These are phyloP conservation scores for Haliclona indistincta DNA, from an alignment of 37 sponge, comb jelly and placozoan genomes.

Conservation along the genomic window DNA sequence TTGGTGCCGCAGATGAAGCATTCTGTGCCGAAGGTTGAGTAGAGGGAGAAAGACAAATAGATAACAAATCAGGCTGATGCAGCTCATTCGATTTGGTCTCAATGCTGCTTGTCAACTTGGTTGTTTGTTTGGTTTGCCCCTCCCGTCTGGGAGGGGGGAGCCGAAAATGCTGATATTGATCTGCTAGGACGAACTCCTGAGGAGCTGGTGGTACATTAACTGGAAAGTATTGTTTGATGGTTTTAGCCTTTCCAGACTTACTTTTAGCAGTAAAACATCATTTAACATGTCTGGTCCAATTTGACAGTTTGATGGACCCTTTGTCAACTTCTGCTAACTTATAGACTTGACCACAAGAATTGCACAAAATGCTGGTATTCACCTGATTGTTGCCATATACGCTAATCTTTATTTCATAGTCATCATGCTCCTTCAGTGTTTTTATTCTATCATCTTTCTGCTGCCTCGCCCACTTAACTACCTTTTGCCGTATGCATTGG, in stretches of 20 bases:
- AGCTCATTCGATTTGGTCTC: too few relatives aligned
- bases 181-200: too few relatives aligned
- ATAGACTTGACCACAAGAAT: not conserved
- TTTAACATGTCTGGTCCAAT: conserved; percentile 32
- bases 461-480: conserved; percentile 20
- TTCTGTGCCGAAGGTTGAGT: too few relatives aligned
- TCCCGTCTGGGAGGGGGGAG: not conserved
- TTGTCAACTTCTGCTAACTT: not conserved
- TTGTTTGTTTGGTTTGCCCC: too few relatives aligned
- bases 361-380: not conserved
- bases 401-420: conserved; percentile 4
- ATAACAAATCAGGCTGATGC: too few relatives aligned
- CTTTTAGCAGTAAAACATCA: not conserved
- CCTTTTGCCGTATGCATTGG: conserved; percentile 5
- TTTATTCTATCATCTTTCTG: not conserved
- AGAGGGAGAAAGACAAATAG: too few relatives aligned
- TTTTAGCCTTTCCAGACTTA: not conserved
- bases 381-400: not conserved
- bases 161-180: conserved; percentile 4
- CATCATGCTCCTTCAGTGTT: conserved; percentile 22
- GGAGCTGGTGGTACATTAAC: too few relatives aligned
- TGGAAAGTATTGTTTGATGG: too few relatives aligned
- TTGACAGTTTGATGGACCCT: conserved; percentile 12
- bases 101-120: too few relatives aligned
- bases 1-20: too few relatives aligned